Evolutionary conservation across 2,797 vertebrate species (phyloP).

Genomic region (Brotula barbata): DNA sequence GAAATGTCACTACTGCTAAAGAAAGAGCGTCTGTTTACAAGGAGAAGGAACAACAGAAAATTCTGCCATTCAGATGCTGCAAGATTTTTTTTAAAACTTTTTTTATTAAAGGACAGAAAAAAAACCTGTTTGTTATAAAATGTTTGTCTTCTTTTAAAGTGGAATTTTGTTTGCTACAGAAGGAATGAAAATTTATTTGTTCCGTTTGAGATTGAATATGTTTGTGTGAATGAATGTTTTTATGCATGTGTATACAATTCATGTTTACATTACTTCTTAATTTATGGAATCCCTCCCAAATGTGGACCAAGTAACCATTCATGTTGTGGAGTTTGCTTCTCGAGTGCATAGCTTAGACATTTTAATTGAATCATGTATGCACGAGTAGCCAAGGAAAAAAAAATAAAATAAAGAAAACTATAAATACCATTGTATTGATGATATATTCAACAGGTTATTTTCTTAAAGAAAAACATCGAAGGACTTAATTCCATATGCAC

Average conservation of each 20-base stretch:
- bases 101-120: conserved; percentile 85
- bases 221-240: conserved; percentile 64
- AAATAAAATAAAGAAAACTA: conserved; percentile 69
- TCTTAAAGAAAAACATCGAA: conserved; percentile 95
- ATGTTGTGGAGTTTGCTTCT: conserved; percentile 78
- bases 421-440: conserved; percentile 88
- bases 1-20: conserved; percentile 90
- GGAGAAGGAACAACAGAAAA: conserved; percentile 85
- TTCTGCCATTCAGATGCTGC: conserved; percentile 87
- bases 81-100: conserved; percentile 57
- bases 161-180: conserved; percentile 86
- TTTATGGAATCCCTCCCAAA: conserved; percentile 75
- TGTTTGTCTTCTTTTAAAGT: conserved; percentile 82
- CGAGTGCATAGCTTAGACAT: conserved; percentile 87
- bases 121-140: conserved; percentile 85
- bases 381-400: conserved; percentile 83
- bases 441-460: conserved; percentile 94
- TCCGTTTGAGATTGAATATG: conserved; percentile 72
- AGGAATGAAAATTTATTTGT: conserved; percentile 84
- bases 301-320: conserved; percentile 74
- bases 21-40: conserved; percentile 85
- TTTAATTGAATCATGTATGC: conserved; percentile 84
- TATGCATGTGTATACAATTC: conserved; percentile 72
- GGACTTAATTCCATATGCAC: conserved; percentile 96
- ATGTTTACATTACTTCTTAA: conserved; percentile 66